Evolutionary conservation across 1,140 invertebrate species (phyloP), one percentile per base, ranked within the genome.

Genomic region (Pogonomyrmex californicus): DNA sequence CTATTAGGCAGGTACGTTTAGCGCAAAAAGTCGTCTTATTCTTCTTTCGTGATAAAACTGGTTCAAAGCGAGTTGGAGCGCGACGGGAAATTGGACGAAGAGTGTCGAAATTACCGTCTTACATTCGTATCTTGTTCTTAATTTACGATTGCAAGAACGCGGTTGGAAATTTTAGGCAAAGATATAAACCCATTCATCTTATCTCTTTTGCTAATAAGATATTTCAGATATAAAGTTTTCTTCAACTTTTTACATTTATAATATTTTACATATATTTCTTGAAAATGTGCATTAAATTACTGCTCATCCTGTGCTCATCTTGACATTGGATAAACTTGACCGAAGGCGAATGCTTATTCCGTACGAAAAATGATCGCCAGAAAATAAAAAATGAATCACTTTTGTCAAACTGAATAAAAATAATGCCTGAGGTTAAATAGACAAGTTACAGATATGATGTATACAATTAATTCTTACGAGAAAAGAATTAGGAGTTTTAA

Each of bases 1-100:
- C 71, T n/a, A 1, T 36, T 47, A 51, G 30, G n/a, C 54, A 60
- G 30, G 41, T 75, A 73, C 41, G 66, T 82, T 71, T 62, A 71
- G 17, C 17, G 47, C 23, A 68, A 44, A 79, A 38, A 62, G 14
- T 10, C 30, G 47, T 7, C 12, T 77, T 66, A 36, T 14, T 33
- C 23, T 70, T 7, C 4, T 17, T 60, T 49, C 51, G 38, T 36
- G 30, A 4, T 33, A 12, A 78, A 49, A 1, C 30, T 44, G 9
- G 17, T 12, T 60, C 68, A 30, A 23, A 23, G 23, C 23, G 17
- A 60, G 41, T 44, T 70, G 7, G 7, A 49, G 14, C 30, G 51
- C 17, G 41, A 33, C 14, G 77, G 10, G 36, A 44, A 65, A 9
- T 4, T 41, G 36, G 2, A 9, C 17, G 41, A 68, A 10, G 23